These are phyloP conservation scores for Lypha dubia DNA, from an alignment of 2,888 invertebrate genomes.

Conservation along the genomic window DNA sequence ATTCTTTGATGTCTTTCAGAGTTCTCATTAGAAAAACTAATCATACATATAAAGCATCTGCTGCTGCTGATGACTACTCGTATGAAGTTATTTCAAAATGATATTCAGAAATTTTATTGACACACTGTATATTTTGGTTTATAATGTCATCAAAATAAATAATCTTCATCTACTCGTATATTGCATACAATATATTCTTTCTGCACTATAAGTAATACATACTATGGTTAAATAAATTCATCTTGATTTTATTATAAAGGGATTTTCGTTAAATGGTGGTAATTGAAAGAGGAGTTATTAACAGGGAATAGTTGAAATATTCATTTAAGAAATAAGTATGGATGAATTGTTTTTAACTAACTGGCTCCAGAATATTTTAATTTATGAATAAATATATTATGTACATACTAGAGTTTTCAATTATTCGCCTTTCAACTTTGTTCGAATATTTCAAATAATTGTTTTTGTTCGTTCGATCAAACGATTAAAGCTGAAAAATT, in stretches of 20 bases:
- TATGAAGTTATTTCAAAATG: slow-evolving; percentile 43
- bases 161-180: slow-evolving; percentile 9
- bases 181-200: background rate
- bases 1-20: slow-evolving; percentile 49
- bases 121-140: slow-evolving; percentile 56
- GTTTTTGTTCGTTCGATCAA: too few species aligned
- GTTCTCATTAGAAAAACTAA: slow-evolving; percentile 55
- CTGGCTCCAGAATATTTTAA: too few species aligned
- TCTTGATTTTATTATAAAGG: slow-evolving; percentile 29
- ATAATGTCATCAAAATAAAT: slow-evolving; percentile 59
- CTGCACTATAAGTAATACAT: slow-evolving; percentile 23
- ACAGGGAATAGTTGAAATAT: too few species aligned
- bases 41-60: slow-evolving; percentile 58
- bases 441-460: too few species aligned
- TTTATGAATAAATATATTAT: too few species aligned
- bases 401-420: too few species aligned
- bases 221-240: slow-evolving; percentile 22
- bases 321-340: too few species aligned
- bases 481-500: too few species aligned
- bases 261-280: background rate
- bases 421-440: too few species aligned
- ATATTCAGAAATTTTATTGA: slow-evolving; percentile 56
- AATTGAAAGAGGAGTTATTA: background rate
- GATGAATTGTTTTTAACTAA: too few species aligned
- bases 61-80: slow-evolving; percentile 33